Percentiles rank a stretch among this genome's conserved stretches.
phyloP scores from a whole-genome alignment of 2,888 invertebrate species.

The Scaptomyza parva region DNA sequence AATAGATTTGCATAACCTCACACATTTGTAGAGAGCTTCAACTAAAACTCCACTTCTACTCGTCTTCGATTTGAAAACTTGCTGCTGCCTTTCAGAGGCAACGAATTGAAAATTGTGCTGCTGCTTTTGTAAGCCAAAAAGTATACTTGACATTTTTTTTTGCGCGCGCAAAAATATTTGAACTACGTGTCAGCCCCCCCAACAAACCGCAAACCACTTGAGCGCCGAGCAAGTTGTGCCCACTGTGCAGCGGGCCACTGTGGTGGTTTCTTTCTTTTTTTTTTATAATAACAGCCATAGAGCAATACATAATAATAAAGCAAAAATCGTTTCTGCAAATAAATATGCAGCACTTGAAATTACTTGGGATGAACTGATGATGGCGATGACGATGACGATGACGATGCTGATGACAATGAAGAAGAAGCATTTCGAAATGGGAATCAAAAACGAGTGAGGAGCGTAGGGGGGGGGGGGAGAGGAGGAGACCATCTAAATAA shows the following conservation, averaged over 20 bases:
- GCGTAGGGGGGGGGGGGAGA: not conserved
- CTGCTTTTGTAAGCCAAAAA: slow-evolving; percentile 59
- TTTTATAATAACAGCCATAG: slow-evolving; percentile 64
- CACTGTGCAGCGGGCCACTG: slow-evolving; percentile 8
- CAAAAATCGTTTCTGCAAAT: slow-evolving; percentile 77
- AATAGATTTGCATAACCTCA: too few species aligned
- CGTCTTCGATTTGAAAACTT: too few species aligned
- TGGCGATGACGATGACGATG: slow-evolving; percentile 38
- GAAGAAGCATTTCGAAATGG: slow-evolving; percentile 22
- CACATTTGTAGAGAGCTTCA: too few species aligned
- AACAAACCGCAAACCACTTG: slow-evolving; percentile 37
- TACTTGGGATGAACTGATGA: slow-evolving; percentile 74
- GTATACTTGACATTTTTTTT: slow-evolving; percentile 76
- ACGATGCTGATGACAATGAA: slow-evolving; percentile 32
- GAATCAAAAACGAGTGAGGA: not conserved
- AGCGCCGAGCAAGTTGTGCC: slow-evolving; percentile 17
- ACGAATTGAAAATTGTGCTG: slow-evolving; percentile 31
- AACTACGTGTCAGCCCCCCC: slow-evolving; percentile 52
- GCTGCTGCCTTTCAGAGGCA: slow-evolving; percentile 12
- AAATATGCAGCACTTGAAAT: slow-evolving; percentile 81
- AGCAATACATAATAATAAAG: slow-evolving; percentile 77
- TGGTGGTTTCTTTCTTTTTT: slow-evolving; percentile 1
- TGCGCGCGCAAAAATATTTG: slow-evolving; percentile 64
- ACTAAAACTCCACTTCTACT: too few species aligned
- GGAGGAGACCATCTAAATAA: slow-evolving; percentile 48